Conservation (phyloP, 2,797 vertebrate species). For the Nannoperca obscura region DNA sequence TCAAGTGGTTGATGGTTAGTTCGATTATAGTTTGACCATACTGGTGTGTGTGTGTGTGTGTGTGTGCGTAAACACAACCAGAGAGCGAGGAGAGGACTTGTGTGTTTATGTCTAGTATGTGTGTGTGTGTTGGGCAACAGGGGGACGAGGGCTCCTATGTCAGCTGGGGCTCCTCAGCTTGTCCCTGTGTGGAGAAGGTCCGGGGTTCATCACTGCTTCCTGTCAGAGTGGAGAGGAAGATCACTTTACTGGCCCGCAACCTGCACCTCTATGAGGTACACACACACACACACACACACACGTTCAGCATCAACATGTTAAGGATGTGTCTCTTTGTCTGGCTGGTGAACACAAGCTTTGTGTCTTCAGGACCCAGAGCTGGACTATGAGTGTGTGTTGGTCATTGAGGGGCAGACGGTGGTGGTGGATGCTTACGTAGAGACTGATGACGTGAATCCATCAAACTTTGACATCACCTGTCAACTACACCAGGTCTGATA, state of each 20-base stretch:
- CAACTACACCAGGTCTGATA: slow-evolving; percentile 90
- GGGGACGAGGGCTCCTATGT: slow-evolving; percentile 84
- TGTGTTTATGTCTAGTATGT: slow-evolving; percentile 2
- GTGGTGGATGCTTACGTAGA: slow-evolving; percentile 91
- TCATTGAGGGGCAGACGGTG: slow-evolving; percentile 91
- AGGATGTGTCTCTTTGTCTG: not conserved
- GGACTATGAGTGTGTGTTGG: slow-evolving; percentile 93
- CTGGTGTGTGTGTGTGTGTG: slow-evolving; percentile 2
- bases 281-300: slow-evolving; percentile 1
- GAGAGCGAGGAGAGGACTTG: not conserved
- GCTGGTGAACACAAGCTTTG: not conserved
- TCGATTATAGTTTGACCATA: no score
- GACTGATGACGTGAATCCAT: slow-evolving; percentile 84
- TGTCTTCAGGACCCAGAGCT: slow-evolving; percentile 87
- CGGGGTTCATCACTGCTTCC: slow-evolving; percentile 91
- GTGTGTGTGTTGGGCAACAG: slow-evolving; percentile 60
- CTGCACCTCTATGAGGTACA: slow-evolving; percentile 93
- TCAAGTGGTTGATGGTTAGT: no score
- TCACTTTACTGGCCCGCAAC: slow-evolving; percentile 91
- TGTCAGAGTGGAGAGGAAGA: slow-evolving; percentile 89
- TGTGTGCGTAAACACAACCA: not conserved
- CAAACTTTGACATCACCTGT: slow-evolving; percentile 90
- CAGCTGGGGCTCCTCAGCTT: slow-evolving; percentile 88
- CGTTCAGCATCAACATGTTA: not conserved
- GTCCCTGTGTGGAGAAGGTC: slow-evolving; percentile 93